Evolutionary conservation across 2,797 vertebrate species (phyloP).

Genomic region (Sebastes diploproa): DNA sequence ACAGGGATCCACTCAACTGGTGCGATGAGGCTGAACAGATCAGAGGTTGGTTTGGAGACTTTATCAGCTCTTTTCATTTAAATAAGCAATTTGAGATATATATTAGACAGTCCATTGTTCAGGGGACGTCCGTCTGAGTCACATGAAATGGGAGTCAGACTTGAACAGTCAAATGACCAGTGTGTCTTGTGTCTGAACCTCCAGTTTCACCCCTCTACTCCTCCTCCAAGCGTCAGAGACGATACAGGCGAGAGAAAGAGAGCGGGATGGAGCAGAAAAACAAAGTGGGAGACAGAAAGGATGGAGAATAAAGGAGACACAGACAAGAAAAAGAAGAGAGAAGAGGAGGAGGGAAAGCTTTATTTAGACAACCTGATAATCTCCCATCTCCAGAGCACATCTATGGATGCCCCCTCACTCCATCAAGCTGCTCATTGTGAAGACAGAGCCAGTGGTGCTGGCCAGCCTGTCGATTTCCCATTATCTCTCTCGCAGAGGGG

Average conservation of each 20-base stretch:
- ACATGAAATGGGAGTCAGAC: constrained; percentile 26
- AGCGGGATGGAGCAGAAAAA: constrained; percentile 29
- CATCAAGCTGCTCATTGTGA: constrained; percentile 79
- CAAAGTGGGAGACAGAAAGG: constrained; percentile 38
- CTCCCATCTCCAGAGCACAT: constrained; percentile 78
- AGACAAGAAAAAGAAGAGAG: constrained; percentile 37
- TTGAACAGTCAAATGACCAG: constrained; percentile 20
- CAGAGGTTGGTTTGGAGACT: constrained; percentile 40
- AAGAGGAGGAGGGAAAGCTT: constrained; percentile 62
- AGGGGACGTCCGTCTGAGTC: constrained; percentile 7
- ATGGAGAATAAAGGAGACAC: constrained; percentile 29
- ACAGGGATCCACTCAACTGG: constrained; percentile 38
- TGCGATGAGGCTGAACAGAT: constrained; percentile 47
- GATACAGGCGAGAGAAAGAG: not conserved
- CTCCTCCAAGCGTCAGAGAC: constrained; percentile 6
- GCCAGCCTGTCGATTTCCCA: constrained; percentile 87
- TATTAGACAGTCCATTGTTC: constrained; percentile 28
- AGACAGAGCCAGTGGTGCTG: constrained; percentile 76
- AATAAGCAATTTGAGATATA: constrained; percentile 39
- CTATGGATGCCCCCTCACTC: constrained; percentile 77
- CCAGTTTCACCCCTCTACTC: constrained; percentile 8
- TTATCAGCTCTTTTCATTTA: constrained; percentile 27
- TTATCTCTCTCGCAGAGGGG: constrained; percentile 85
- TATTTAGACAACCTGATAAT: constrained; percentile 83
- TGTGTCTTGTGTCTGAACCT: not conserved